Evolutionary conservation across 2,797 vertebrate genomes (phyloP).

Genomic region (Sebastes cheni): DNA sequence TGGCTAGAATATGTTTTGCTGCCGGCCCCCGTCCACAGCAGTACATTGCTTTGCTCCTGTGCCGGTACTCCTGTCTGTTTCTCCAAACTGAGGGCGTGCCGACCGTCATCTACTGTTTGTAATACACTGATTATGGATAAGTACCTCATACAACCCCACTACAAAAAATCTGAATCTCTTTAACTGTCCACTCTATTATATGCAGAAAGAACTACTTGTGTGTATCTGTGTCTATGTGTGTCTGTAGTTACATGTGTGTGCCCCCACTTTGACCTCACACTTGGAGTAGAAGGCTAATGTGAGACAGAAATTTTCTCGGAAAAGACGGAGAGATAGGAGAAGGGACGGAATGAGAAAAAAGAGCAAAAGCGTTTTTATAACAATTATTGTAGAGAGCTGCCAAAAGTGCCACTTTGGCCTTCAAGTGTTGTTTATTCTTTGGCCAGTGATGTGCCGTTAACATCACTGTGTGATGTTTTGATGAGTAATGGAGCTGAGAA

Average conservation of each 20-base stretch:
- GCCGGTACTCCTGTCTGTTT: background rate
- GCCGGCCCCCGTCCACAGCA: no score
- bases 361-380: background rate
- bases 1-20: no score
- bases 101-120: fast-evolving
- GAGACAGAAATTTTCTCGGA: background rate
- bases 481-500: constrained; percentile 16
- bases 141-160: background rate
- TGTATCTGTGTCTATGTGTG: background rate
- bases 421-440: background rate
- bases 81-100: background rate
- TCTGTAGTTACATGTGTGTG: background rate
- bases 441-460: background rate
- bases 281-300: background rate
- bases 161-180: background rate
- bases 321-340: background rate
- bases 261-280: background rate
- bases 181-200: background rate
- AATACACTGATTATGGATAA: background rate
- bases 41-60: no score
- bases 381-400: background rate
- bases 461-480: background rate
- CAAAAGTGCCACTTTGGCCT: constrained; percentile 4
- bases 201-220: background rate
- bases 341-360: background rate